These are phyloP conservation scores for Mandrillus leucophaeus DNA, from an alignment of 2,113 vertebrate species.

Conservation along the genomic window DNA sequence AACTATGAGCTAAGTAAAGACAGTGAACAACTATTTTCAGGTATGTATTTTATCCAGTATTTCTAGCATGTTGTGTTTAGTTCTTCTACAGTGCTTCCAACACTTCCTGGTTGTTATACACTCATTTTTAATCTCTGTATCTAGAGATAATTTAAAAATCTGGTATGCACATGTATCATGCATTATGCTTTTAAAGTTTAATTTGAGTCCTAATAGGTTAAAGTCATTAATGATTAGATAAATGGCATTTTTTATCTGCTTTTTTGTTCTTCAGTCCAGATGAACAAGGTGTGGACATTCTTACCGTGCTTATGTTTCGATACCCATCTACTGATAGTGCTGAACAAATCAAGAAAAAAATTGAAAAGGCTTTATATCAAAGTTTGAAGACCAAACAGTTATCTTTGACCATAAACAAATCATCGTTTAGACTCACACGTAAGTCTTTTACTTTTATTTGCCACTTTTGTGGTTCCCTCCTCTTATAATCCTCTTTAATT, in stretches of 20 bases:
- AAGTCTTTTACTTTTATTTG: slow-evolving; percentile 46
- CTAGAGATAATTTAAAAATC: neutral
- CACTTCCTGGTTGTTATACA: neutral
- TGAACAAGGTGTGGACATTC: slow-evolving; percentile 56
- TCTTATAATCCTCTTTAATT: neutral
- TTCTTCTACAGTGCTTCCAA: neutral
- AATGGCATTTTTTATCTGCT: neutral
- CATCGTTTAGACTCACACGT: slow-evolving; percentile 73
- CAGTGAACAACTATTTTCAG: neutral
- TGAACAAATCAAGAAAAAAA: slow-evolving; percentile 61
- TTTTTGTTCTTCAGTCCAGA: slow-evolving; percentile 66
- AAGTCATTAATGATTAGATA: neutral
- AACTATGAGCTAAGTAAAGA: neutral
- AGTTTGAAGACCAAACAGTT: slow-evolving; percentile 64
- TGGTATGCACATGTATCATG: neutral
- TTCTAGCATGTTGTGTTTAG: neutral
- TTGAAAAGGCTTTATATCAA: slow-evolving; percentile 63
- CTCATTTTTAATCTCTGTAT: neutral
- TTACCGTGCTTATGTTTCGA: slow-evolving; percentile 69
- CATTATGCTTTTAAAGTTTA: neutral
- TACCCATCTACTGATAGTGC: slow-evolving; percentile 56
- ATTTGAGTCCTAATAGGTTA: neutral
- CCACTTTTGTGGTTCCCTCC: neutral
- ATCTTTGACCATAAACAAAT: slow-evolving; percentile 62
- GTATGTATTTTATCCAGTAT: neutral